Evolutionary conservation across 2,888 invertebrate species (phyloP).

Genomic region (Coleophora deauratella): DNA sequence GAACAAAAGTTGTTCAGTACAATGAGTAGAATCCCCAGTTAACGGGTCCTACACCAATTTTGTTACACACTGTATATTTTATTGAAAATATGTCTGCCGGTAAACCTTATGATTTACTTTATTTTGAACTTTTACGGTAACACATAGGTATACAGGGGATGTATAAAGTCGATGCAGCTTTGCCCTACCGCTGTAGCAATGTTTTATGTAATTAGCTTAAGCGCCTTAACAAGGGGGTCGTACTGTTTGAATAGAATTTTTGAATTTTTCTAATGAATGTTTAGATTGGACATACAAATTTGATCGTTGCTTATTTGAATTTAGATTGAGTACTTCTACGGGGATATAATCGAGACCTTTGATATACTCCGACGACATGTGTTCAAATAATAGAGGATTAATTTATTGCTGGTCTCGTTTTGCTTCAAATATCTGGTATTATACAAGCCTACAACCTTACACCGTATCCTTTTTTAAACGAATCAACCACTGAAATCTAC

Average conservation of each 20-base stretch:
- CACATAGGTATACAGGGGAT: slow-evolving; percentile 31
- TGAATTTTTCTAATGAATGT: slow-evolving; percentile 61
- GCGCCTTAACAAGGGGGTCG: slow-evolving; percentile 56
- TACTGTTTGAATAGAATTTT: slow-evolving; percentile 44
- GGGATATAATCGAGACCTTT: slow-evolving; percentile 35
- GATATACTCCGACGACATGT: slow-evolving; percentile 49
- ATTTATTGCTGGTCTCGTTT: slow-evolving; percentile 28
- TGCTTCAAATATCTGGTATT: slow-evolving; percentile 17
- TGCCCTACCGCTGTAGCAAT: slow-evolving; percentile 38
- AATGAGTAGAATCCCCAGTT: no score
- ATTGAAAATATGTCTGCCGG: no score
- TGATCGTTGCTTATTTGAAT: slow-evolving; percentile 54
- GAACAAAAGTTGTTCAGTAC: no score
- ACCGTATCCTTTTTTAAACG: no score
- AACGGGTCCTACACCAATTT: no score
- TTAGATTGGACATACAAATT: slow-evolving; percentile 63
- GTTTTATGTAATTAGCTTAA: slow-evolving; percentile 70
- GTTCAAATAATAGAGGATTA: slow-evolving; percentile 48
- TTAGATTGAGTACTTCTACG: slow-evolving; percentile 39
- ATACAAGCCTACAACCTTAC: neutral
- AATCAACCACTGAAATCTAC: no score
- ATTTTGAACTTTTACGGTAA: no score
- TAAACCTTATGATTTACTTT: no score
- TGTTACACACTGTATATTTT: no score
- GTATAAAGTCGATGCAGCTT: slow-evolving; percentile 37